Percentiles rank a stretch among this genome's conserved stretches.
phyloP scores from a whole-genome alignment of 2,797 vertebrate species.

The Antennarius maculatus region DNA sequence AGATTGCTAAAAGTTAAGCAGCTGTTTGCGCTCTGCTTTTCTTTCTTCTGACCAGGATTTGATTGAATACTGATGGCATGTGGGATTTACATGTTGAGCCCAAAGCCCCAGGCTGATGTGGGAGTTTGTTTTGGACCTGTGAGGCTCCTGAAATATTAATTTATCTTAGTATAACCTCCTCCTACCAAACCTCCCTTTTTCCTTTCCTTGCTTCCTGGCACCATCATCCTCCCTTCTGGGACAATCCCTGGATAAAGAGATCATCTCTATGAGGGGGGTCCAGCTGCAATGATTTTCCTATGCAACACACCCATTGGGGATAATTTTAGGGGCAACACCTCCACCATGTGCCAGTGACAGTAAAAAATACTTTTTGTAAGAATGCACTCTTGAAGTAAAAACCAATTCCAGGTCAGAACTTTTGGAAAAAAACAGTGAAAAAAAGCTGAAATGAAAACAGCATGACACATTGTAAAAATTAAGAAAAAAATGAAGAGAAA shows the following conservation, averaged over 20 bases:
- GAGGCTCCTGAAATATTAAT: slow-evolving; percentile 42
- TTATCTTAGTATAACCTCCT: slow-evolving; percentile 20
- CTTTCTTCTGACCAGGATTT: slow-evolving; percentile 37
- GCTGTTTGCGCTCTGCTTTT: slow-evolving; percentile 26
- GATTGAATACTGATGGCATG: slow-evolving; percentile 48
- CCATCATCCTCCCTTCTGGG: slow-evolving; percentile 29
- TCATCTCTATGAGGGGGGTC: slow-evolving; percentile 50
- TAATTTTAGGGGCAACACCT: slow-evolving; percentile 18
- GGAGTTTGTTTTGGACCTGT: slow-evolving; percentile 53
- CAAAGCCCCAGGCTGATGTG: slow-evolving; percentile 31
- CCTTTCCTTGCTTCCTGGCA: slow-evolving; percentile 31
- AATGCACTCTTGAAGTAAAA: slow-evolving; percentile 42
- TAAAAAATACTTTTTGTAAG: slow-evolving; percentile 40
- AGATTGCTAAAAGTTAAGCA: slow-evolving; percentile 42
- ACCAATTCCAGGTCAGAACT: neutral
- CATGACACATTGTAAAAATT: slow-evolving; percentile 27
- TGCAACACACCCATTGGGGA: slow-evolving; percentile 46
- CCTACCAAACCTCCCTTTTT: slow-evolving; percentile 1
- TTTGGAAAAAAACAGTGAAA: slow-evolving; percentile 4
- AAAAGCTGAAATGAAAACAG: slow-evolving; percentile 20
- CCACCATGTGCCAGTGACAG: slow-evolving; percentile 31
- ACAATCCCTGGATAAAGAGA: slow-evolving; percentile 59
- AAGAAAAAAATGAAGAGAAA: slow-evolving; percentile 10
- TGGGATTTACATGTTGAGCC: slow-evolving; percentile 48
- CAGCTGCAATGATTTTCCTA: slow-evolving; percentile 29